Evolutionary conservation across 2,888 invertebrate genomes (phyloP).

Genomic region (Acronicta psi): DNA sequence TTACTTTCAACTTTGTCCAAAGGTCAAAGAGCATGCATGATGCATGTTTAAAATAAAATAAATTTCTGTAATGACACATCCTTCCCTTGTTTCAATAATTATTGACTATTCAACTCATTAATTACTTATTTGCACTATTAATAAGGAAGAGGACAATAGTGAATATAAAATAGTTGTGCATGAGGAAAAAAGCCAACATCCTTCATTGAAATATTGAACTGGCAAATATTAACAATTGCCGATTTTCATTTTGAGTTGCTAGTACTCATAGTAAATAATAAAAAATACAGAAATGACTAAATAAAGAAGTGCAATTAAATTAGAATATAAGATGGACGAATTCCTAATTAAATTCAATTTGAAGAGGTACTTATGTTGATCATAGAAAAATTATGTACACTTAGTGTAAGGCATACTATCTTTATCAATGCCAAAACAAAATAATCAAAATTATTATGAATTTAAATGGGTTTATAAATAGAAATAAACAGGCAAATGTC

Average conservation of each 20-base stretch:
- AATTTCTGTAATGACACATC: slow-evolving; percentile 3
- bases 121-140: slow-evolving; percentile 9
- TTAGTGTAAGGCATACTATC: neutral
- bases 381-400: too few species aligned
- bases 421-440: slow-evolving; percentile 5
- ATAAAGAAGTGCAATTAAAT: too few species aligned
- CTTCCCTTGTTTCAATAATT: slow-evolving; percentile 15
- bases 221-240: too few species aligned
- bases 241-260: too few species aligned
- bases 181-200: neutral
- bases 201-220: too few species aligned
- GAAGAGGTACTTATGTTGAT: neutral
- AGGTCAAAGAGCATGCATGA: slow-evolving; percentile 10
- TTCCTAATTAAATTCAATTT: neutral
- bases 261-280: too few species aligned
- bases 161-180: neutral
- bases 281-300: too few species aligned
- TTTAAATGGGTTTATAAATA: slow-evolving; percentile 32
- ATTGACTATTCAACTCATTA: slow-evolving; percentile 16
- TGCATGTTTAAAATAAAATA: too few species aligned
- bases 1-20: slow-evolving; percentile 17
- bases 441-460: slow-evolving; percentile 15
- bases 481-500: slow-evolving; percentile 30
- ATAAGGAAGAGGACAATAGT: slow-evolving; percentile 8
- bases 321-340: too few species aligned